A percentile compares a stretch with the other conserved stretches of the same genome.
Conservation (phyloP, 2,797 vertebrate genomes). For the Trachurus trachurus region DNA sequence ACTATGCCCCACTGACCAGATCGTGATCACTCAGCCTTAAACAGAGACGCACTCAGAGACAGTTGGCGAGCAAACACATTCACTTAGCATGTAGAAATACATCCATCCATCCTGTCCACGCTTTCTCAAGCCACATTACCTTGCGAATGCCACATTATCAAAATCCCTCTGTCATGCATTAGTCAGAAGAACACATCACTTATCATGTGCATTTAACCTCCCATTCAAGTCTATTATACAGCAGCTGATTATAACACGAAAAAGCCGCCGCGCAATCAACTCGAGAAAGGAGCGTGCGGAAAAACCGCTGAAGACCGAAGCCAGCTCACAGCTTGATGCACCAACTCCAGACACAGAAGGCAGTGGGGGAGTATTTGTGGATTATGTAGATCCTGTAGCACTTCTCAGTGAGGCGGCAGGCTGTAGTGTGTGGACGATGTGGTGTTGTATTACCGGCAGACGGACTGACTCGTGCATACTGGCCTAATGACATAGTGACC, state of each 20-base stretch:
- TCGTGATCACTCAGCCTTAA: conserved; percentile 16
- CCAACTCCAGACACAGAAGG: conserved; percentile 53
- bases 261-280: conserved; percentile 56
- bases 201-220: conserved; percentile 77
- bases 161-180: conserved; percentile 66
- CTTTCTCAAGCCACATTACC: conserved; percentile 40
- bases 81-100: conserved; percentile 30
- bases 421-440: conserved; percentile 50
- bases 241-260: conserved; percentile 64
- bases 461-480: conserved; percentile 73
- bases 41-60: conserved; percentile 15
- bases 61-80: conserved; percentile 17
- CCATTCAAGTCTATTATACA: conserved; percentile 72
- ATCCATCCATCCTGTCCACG: conserved; percentile 10
- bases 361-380: conserved; percentile 15
- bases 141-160: conserved; percentile 60
- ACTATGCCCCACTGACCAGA: conserved; percentile 44
- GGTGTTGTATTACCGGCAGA: conserved; percentile 73
- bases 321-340: conserved; percentile 54
- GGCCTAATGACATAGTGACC: conserved; percentile 79
- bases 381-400: conserved; percentile 47
- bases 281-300: conserved; percentile 50
- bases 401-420: conserved; percentile 38
- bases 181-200: conserved; percentile 64
- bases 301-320: conserved; percentile 63